A percentile compares a stretch with the other conserved stretches of the same genome.
Evolutionary conservation across 1,140 invertebrate genomes (phyloP).

Genomic region (Rhopalosiphum maidis): DNA sequence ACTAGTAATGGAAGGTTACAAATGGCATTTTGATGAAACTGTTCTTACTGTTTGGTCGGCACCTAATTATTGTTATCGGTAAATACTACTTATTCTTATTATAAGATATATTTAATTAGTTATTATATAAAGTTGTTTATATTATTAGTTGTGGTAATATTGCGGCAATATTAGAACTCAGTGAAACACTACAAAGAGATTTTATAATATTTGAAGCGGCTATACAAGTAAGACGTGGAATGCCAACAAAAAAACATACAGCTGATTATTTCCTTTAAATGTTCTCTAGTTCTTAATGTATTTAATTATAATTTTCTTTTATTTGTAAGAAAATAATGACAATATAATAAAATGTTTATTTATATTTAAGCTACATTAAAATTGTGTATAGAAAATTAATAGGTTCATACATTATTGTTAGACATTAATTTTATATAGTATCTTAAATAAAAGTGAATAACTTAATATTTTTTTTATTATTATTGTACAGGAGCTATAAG

Average conservation of each 20-base stretch:
- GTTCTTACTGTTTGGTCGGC: conserved; percentile 99
- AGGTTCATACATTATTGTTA: conserved; percentile 2
- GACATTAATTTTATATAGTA: neutral
- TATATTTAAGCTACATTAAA: neutral
- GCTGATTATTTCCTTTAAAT: conserved; percentile 94
- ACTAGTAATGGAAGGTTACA: conserved; percentile 99
- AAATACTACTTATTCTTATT: conserved; percentile 59
- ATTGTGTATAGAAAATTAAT: neutral
- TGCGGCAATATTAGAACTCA: conserved; percentile 97
- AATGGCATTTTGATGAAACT: conserved; percentile 99
- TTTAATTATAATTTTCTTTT: conserved; percentile 18
- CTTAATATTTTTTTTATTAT: neutral
- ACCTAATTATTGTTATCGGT: conserved; percentile 99
- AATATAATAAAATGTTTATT: conserved; percentile 27
- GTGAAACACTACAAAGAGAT: conserved; percentile 93
- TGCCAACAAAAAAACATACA: conserved; percentile 98
- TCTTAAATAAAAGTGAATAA: conserved; percentile 9
- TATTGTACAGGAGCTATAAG: no score
- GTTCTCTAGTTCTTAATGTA: neutral
- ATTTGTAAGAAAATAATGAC: conserved; percentile 31
- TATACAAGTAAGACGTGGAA: conserved; percentile 95
- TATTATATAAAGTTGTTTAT: no score
- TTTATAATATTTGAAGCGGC: conserved; percentile 99
- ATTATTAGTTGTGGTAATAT: conserved; percentile 93
- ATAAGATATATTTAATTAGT: no score